Percentiles rank a stretch among this genome's conserved stretches.
phyloP scores from a whole-genome alignment of 2,888 invertebrate genomes.

The Chaetogeoica ovagalla region DNA sequence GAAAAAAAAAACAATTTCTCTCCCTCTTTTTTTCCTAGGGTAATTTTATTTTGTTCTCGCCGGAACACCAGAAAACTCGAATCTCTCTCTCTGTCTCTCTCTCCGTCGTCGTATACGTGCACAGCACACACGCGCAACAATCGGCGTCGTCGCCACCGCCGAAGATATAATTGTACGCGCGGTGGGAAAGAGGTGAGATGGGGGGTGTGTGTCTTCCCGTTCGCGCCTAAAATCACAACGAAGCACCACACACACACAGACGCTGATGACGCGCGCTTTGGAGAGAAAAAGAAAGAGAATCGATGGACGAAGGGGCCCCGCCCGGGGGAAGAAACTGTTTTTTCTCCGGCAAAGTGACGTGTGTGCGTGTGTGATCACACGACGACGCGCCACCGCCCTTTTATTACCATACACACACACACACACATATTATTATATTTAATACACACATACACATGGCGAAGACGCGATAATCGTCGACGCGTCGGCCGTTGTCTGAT shows the following conservation, averaged over 20 bases:
- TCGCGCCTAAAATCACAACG: constrained; percentile 21
- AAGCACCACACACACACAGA: background rate
- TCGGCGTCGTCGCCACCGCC: no score
- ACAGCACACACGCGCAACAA: no score
- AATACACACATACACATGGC: background rate
- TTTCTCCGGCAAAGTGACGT: background rate
- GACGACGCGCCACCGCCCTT: constrained; percentile 13
- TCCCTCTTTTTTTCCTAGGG: no score
- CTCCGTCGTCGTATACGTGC: no score
- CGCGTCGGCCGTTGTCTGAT: no score
- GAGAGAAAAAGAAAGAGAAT: background rate
- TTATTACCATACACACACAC: constrained; percentile 20
- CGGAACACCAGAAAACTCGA: no score
- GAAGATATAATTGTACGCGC: no score
- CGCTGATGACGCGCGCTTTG: background rate
- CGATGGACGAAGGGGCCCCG: background rate
- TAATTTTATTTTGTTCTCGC: no score
- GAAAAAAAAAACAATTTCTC: no score
- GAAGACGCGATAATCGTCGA: constrained; percentile 5
- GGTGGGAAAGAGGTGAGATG: no score
- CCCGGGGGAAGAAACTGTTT: background rate
- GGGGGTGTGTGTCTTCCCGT: background rate
- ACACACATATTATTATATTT: background rate
- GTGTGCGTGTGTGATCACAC: background rate
- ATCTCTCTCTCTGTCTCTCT: no score